phyloP scores from a whole-genome alignment of 2,113 vertebrate species.

The Ophthalmolycus amberensis region DNA sequence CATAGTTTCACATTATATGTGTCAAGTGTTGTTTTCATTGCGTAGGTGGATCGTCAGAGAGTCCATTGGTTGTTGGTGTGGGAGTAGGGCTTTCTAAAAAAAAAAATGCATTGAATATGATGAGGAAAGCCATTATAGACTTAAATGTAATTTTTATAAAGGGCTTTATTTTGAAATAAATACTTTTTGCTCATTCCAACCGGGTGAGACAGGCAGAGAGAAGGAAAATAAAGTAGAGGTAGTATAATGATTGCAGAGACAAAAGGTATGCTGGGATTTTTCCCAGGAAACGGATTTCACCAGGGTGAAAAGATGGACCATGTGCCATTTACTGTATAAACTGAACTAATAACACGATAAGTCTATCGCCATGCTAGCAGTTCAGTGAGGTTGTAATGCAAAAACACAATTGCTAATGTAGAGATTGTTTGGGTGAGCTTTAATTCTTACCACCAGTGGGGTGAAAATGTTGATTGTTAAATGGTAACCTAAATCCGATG shows the following conservation, averaged over 20 bases:
- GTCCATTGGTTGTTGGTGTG: slow-evolving; percentile 32
- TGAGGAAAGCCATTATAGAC: background rate
- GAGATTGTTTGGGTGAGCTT: background rate
- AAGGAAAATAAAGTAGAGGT: background rate
- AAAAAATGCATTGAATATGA: background rate
- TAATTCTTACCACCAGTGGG: background rate
- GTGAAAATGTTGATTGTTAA: background rate
- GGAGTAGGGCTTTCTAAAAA: background rate
- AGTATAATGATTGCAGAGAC: background rate
- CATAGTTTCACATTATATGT: slow-evolving; percentile 5
- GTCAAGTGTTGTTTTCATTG: slow-evolving; percentile 52
- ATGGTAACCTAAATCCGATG: background rate
- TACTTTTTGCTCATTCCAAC: background rate
- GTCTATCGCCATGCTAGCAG: background rate
- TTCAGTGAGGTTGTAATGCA: background rate
- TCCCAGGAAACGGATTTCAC: slow-evolving; percentile 3
- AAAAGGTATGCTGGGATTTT: background rate
- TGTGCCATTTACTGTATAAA: background rate
- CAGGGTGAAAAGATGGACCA: background rate
- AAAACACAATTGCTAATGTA: background rate
- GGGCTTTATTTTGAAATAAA: background rate
- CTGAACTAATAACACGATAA: background rate
- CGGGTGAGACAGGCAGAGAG: background rate
- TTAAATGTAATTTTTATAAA: background rate
- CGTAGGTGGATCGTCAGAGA: slow-evolving; percentile 16